These are phyloP conservation scores for Paedocypris sp. DNA, from an alignment of 2,113 vertebrate species.

Conservation along the genomic window DNA sequence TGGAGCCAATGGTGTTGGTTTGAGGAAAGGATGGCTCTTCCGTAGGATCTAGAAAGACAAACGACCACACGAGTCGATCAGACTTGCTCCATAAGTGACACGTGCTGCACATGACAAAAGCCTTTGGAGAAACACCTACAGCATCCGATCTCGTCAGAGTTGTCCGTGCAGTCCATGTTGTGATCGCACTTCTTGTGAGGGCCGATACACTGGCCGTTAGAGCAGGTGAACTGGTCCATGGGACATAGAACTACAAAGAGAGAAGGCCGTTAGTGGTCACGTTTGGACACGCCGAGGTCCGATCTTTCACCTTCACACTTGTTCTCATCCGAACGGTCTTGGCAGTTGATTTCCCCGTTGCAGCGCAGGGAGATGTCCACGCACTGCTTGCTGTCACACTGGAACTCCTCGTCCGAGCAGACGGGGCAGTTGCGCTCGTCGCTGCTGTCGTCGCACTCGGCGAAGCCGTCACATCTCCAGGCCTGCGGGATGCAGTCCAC, in stretches of 20 bases:
- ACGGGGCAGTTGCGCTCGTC: conserved; percentile 89
- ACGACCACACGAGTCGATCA: not conserved
- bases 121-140: conserved; percentile 84
- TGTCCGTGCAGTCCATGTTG: conserved; percentile 85
- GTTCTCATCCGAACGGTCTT: conserved; percentile 89
- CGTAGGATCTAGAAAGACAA: conserved; percentile 67
- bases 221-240: conserved; percentile 80
- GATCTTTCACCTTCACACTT: conserved; percentile 75
- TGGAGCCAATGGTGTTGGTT: conserved; percentile 84
- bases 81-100: not conserved
- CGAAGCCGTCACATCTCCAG: conserved; percentile 87
- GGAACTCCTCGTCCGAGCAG: conserved; percentile 82
- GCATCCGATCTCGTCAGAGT: conserved; percentile 86
- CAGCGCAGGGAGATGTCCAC: conserved; percentile 73
- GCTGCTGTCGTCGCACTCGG: conserved; percentile 87
- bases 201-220: conserved; percentile 84
- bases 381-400: conserved; percentile 91
- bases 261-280: not conserved
- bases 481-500: conserved; percentile 93
- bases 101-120: too few species aligned
- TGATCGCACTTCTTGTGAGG: conserved; percentile 94
- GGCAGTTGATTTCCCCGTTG: conserved; percentile 85
- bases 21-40: conserved; percentile 82
- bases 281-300: not conserved
- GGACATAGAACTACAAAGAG: conserved; percentile 71